These are phyloP conservation scores for Stenotaenia linearis DNA, from an alignment of 2,888 invertebrate species.

Conservation along the genomic window DNA sequence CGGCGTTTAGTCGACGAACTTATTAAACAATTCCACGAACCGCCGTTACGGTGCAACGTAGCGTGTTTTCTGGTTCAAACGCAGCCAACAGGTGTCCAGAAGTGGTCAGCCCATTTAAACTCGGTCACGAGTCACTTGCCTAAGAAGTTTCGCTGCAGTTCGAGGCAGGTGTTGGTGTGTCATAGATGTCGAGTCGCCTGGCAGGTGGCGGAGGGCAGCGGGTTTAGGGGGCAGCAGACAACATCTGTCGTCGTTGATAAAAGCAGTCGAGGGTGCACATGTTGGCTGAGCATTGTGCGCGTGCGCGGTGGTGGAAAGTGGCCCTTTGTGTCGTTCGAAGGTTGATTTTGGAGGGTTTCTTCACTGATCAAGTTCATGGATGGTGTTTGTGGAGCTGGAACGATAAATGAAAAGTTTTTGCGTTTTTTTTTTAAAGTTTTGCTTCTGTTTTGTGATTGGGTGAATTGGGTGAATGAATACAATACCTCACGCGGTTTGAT, in stretches of 20 bases:
- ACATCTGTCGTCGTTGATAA: not conserved
- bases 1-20: no score
- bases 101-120: not conserved
- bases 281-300: not conserved
- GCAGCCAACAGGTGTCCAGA: no score
- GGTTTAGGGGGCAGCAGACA: not conserved
- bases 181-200: not conserved
- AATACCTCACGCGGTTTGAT: conserved; percentile 1
- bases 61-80: no score
- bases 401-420: not conserved
- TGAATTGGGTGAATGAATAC: not conserved
- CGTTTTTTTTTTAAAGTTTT: not conserved
- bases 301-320: not conserved
- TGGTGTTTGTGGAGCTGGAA: not conserved
- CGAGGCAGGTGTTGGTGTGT: not conserved
- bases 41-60: no score
- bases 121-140: not conserved
- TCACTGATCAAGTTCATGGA: not conserved
- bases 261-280: not conserved
- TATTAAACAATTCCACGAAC: no score
- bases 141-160: not conserved
- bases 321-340: not conserved
- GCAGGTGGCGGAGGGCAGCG: not conserved
- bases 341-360: not conserved
- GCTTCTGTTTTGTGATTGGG: not conserved